A percentile compares a stretch with the other conserved stretches of the same genome.
phyloP scores from a whole-genome alignment of 2,797 vertebrate species.

The Gymnoscopelus microlampas region DNA sequence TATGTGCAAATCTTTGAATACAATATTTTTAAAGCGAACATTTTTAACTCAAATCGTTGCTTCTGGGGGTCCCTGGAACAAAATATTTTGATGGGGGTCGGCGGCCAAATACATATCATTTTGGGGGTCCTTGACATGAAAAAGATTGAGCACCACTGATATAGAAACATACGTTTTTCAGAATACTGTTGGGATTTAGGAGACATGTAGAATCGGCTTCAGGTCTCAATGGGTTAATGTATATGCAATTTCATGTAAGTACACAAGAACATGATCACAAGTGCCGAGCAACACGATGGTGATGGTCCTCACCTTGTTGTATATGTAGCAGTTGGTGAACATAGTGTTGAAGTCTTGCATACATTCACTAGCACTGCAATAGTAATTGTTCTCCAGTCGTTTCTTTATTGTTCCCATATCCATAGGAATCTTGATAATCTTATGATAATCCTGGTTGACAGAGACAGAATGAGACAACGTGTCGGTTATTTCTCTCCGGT shows the following conservation, averaged over 20 bases:
- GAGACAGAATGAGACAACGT: background rate
- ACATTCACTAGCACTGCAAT: conserved; percentile 94
- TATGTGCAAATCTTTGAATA: too few species aligned
- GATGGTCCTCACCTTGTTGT: conserved; percentile 89
- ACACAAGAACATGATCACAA: background rate
- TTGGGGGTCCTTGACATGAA: too few species aligned
- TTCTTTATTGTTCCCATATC: conserved; percentile 98
- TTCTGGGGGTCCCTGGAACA: too few species aligned
- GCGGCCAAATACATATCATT: too few species aligned
- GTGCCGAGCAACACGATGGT: accelerated
- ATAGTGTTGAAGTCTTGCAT: conserved; percentile 99
- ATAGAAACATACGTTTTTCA: too few species aligned
- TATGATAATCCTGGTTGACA: conserved; percentile 90
- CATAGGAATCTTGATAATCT: conserved; percentile 96
- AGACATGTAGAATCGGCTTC: too few species aligned
- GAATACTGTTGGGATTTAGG: too few species aligned
- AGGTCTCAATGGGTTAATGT: too few species aligned
- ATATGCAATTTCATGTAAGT: background rate
- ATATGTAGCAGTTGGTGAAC: conserved; percentile 99
- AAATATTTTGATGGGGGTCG: too few species aligned
- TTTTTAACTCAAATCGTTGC: too few species aligned
- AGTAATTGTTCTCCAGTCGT: conserved; percentile 93
- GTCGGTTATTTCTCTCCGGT: background rate
- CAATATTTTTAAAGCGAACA: too few species aligned
- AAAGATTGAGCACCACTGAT: too few species aligned